These are phyloP conservation scores for Euplagia quadripunctaria DNA, from an alignment of 2,888 invertebrate genomes.

Conservation along the genomic window DNA sequence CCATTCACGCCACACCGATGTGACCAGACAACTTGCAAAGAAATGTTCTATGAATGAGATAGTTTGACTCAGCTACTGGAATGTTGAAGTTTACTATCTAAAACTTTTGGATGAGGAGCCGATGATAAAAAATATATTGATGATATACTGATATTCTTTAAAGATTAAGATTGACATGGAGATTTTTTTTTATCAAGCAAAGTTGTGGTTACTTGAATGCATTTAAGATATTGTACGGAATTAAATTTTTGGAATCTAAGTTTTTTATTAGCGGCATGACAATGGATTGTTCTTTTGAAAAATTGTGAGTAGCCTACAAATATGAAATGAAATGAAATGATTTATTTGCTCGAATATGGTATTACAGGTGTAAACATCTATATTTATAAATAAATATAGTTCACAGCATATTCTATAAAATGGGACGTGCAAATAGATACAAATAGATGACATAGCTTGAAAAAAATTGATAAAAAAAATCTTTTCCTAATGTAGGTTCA, in stretches of 20 bases:
- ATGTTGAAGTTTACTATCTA: slow-evolving; percentile 19
- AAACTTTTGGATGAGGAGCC: background rate
- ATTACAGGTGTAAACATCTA: too few relatives aligned
- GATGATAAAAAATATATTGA: background rate
- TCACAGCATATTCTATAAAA: too few relatives aligned
- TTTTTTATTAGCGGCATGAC: background rate
- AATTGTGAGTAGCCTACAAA: too few relatives aligned
- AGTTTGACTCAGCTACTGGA: slow-evolving; percentile 22
- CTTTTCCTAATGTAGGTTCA: too few relatives aligned
- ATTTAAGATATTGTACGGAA: background rate
- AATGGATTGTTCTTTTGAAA: too few relatives aligned
- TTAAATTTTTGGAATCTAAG: background rate
- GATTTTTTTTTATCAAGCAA: background rate
- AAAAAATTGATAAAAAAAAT: too few relatives aligned
- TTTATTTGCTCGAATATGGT: too few relatives aligned
- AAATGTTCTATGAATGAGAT: slow-evolving; percentile 65
- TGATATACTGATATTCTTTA: background rate
- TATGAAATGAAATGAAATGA: too few relatives aligned
- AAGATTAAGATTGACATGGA: background rate
- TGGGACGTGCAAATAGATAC: too few relatives aligned
- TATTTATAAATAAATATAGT: too few relatives aligned
- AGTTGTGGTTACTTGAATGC: background rate
- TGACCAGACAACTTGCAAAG: slow-evolving; percentile 55
- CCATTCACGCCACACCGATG: slow-evolving; percentile 76
- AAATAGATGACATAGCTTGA: too few relatives aligned